A percentile compares a stretch with the other conserved stretches of the same genome.
These are phyloP conservation scores for Coranthus polyacanthus DNA, from an alignment of 2,797 vertebrate species.

Conservation along the genomic window DNA sequence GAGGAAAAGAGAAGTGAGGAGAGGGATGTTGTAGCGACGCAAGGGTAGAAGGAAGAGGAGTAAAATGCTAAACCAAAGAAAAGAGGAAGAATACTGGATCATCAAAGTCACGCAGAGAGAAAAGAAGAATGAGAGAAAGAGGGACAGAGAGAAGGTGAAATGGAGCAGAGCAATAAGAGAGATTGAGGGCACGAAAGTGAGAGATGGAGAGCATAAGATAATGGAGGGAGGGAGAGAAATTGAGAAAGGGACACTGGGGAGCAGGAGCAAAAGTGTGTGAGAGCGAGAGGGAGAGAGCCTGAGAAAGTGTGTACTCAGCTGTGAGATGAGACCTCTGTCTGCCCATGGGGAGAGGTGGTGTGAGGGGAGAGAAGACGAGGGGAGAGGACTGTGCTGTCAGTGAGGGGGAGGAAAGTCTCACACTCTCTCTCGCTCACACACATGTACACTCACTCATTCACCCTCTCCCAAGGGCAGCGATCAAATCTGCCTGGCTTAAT, in stretches of 20 bases:
- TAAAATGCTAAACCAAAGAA: slow-evolving; percentile 42
- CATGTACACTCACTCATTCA: slow-evolving; percentile 41
- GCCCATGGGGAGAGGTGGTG: slow-evolving; percentile 75
- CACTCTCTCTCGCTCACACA: slow-evolving; percentile 40
- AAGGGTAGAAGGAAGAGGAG: slow-evolving; percentile 17
- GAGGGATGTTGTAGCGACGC: slow-evolving; percentile 45
- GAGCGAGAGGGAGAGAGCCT: slow-evolving; percentile 80
- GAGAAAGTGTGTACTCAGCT: slow-evolving; percentile 87
- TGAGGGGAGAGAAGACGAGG: slow-evolving; percentile 65
- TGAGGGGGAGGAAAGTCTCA: slow-evolving; percentile 65
- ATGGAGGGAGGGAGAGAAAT: slow-evolving; percentile 80
- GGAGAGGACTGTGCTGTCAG: slow-evolving; percentile 74
- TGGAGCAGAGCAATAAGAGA: slow-evolving; percentile 79
- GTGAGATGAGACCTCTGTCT: slow-evolving; percentile 86
- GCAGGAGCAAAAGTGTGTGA: slow-evolving; percentile 80
- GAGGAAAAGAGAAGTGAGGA: slow-evolving; percentile 44
- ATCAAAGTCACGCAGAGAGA: slow-evolving; percentile 50
- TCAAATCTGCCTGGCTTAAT: slow-evolving; percentile 61
- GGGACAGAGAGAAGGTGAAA: slow-evolving; percentile 70
- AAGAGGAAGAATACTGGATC: slow-evolving; percentile 33
- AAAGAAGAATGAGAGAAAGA: slow-evolving; percentile 55
- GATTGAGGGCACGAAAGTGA: slow-evolving; percentile 81
- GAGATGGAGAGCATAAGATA: slow-evolving; percentile 81
- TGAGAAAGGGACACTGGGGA: slow-evolving; percentile 82
- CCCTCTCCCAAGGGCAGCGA: slow-evolving; percentile 41